phyloP scores from a whole-genome alignment of 2,113 vertebrate species.

The Ahaetulla prasina region DNA sequence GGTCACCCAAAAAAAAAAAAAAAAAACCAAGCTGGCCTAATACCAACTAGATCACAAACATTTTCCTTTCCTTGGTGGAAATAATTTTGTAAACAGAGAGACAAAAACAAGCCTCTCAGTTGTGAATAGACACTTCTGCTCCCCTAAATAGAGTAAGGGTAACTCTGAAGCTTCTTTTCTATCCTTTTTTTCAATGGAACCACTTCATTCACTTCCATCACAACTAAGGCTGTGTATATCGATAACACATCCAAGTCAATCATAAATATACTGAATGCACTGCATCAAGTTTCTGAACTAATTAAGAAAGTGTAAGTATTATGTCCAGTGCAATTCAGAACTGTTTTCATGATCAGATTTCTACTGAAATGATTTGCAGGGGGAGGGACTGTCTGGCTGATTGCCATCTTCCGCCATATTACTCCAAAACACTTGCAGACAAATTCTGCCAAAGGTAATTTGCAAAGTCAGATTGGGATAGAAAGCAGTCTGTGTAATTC shows the following conservation, averaged over 20 bases:
- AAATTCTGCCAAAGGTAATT: constrained; percentile 11
- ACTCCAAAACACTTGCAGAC: constrained; percentile 22
- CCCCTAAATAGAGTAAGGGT: fast-evolving
- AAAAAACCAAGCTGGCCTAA: constrained; percentile 12
- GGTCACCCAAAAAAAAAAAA: too few relatives aligned
- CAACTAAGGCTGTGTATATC: background rate
- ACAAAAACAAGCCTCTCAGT: background rate
- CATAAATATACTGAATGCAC: background rate
- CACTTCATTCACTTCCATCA: background rate
- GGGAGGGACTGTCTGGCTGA: constrained; percentile 9
- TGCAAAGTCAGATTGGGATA: constrained; percentile 28
- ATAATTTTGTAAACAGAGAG: background rate
- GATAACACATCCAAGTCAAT: background rate
- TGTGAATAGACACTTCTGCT: background rate
- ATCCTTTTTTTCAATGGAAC: background rate
- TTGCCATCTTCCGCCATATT: background rate
- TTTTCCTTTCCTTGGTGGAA: too few relatives aligned
- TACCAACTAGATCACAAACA: background rate
- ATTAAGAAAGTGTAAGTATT: constrained; percentile 4
- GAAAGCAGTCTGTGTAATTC: constrained; percentile 37
- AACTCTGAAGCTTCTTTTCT: constrained; percentile 1
- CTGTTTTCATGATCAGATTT: constrained; percentile 22
- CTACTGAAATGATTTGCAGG: constrained; percentile 17
- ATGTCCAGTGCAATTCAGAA: constrained; percentile 24
- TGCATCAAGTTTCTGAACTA: background rate